Conservation (phyloP, 2,888 invertebrate species). For the Nymphalis c-album region DNA sequence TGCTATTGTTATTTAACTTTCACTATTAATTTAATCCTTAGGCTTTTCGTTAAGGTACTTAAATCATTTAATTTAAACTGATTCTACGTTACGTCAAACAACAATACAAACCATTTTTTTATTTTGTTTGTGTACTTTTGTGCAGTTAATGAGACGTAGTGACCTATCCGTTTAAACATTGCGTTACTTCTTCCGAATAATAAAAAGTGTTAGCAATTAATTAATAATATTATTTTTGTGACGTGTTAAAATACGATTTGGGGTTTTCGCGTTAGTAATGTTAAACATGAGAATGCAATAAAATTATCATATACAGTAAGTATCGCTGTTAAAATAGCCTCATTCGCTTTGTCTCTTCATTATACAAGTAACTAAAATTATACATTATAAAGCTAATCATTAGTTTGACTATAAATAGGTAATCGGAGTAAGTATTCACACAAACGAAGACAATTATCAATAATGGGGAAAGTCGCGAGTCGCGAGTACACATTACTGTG, state of each 20-base stretch:
- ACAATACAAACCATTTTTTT: not conserved
- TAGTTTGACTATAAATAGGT: constrained; percentile 75
- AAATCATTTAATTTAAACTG: not conserved
- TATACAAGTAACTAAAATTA: constrained; percentile 58
- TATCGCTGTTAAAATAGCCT: constrained; percentile 55
- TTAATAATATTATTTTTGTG: constrained; percentile 1
- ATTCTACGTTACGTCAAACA: not conserved
- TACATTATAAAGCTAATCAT: constrained; percentile 60
- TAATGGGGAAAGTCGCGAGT: constrained; percentile 27
- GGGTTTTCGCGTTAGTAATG: not conserved
- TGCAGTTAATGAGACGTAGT: not conserved
- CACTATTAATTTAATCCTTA: no score
- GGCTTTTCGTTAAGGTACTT: no score
- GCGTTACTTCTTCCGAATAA: not conserved
- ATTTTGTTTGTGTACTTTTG: not conserved
- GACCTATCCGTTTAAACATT: not conserved
- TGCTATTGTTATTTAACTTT: no score
- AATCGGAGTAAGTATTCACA: constrained; percentile 73
- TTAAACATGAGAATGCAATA: constrained; percentile 2
- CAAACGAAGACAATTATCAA: constrained; percentile 37
- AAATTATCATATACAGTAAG: constrained; percentile 13
- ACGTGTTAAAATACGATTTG: not conserved
- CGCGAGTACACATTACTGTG: constrained; percentile 19
- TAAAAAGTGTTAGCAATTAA: no score
- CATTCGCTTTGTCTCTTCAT: constrained; percentile 69